Percentiles rank a stretch among this genome's conserved stretches.
Conservation (phyloP, 2,113 vertebrate species). For the Pantherophis guttatus region DNA sequence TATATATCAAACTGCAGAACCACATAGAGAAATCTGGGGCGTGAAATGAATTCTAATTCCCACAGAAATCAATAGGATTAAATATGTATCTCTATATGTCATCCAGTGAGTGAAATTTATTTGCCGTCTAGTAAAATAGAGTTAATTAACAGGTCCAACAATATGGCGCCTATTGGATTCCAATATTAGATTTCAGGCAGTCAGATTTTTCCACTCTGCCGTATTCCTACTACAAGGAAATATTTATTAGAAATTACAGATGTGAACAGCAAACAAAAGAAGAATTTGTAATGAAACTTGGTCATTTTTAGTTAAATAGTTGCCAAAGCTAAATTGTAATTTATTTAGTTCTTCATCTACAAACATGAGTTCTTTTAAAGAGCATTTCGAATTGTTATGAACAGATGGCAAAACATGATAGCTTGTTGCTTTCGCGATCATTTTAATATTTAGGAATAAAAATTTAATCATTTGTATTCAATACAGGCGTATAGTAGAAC, state of each 20-base stretch:
- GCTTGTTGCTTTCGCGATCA: conserved; percentile 1
- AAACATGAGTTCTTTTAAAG: conserved; percentile 32
- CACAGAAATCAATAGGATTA: not conserved
- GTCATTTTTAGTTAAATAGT: conserved; percentile 27
- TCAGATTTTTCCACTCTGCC: not conserved
- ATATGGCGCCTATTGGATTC: not conserved
- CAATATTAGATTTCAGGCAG: not conserved
- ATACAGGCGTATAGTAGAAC: conserved; percentile 15
- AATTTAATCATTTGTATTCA: conserved; percentile 35
- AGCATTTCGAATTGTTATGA: conserved; percentile 34
- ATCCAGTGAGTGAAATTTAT: not conserved
- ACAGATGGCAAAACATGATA: conserved; percentile 33
- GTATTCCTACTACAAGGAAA: conserved; percentile 25
- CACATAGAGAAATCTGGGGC: not conserved
- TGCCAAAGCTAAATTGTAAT: conserved; percentile 40
- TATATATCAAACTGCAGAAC: not conserved
- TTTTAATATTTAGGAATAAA: conserved; percentile 7
- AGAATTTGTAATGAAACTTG: conserved; percentile 52
- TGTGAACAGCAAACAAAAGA: conserved; percentile 32
- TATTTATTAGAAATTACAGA: conserved; percentile 51
- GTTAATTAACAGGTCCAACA: not conserved
- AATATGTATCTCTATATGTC: not conserved
- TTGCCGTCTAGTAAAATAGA: not conserved
- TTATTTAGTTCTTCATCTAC: conserved; percentile 29
- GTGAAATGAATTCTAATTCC: not conserved